A percentile compares a stretch with the other conserved stretches of the same genome.
These are phyloP conservation scores for Nysson spinosus DNA, from an alignment of 2,888 invertebrate species.

Conservation along the genomic window DNA sequence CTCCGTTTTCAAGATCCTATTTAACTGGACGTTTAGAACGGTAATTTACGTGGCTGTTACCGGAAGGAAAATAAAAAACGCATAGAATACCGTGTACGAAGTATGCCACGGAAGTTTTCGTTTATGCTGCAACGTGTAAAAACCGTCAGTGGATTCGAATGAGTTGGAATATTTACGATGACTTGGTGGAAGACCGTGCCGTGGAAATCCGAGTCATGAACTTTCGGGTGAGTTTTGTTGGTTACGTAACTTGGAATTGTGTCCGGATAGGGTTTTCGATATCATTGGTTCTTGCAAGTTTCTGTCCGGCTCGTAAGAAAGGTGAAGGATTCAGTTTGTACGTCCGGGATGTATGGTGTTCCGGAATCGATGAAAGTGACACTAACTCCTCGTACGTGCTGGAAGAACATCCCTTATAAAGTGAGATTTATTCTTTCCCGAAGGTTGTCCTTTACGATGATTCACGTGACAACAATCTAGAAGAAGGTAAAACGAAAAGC, in stretches of 20 bases:
- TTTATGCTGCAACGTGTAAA: no score
- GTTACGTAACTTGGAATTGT: conserved; percentile 1
- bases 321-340: conserved; percentile 17
- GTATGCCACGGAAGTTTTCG: no score
- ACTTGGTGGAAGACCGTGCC: no score
- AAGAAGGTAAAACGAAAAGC: not conserved
- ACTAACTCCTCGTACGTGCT: conserved; percentile 48
- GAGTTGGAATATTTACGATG: no score
- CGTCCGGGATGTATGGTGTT: conserved; percentile 15
- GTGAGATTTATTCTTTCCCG: conserved; percentile 37
- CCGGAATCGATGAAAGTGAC: conserved; percentile 42
- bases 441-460: conserved; percentile 23
- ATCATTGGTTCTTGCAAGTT: conserved; percentile 10
- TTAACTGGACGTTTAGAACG: no score
- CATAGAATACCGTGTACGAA: no score
- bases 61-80: no score
- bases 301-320: not conserved
- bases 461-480: conserved; percentile 18
- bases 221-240: no score
- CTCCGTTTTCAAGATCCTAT: no score
- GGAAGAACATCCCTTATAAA: conserved; percentile 30
- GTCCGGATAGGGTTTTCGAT: not conserved
- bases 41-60: no score
- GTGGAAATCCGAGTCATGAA: no score
- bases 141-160: no score